Base-by-base conservation (phyloP, 2,888 invertebrate genomes). In the Chymomyza amoena region DNA sequence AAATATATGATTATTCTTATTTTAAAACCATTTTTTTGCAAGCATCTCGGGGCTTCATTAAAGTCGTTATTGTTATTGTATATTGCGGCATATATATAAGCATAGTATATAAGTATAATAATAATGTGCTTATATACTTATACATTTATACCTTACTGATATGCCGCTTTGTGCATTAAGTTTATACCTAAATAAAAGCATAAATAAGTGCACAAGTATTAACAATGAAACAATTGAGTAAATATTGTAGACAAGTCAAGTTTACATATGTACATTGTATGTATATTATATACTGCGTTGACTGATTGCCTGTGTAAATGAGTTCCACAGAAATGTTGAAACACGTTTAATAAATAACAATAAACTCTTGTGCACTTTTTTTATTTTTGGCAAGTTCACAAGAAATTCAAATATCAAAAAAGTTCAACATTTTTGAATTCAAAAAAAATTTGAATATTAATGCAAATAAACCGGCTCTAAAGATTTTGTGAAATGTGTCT, bases 401-500 rank as follows among this genome's bases (percentile, higher is more conserved):
- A 45, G 39, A 45, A 45, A 45, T 45, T 45, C 13, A 13, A 45
- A 45, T 0, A 4, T 13, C 13, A 45, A 45, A 45, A 45, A 45
- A 45, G 39, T 45, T 45, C 39, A 45, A 45, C 39, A 13, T 0
- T 45, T 45, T 45, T 7, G 13, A 39, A 4, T 13, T 10, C 13
- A 25, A 32, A 36, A 63, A 62, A 62, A 45, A 62, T 60, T 63
- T 68, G 36, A 76, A 71, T 77, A 70, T 70, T 75, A 75, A 81
- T 72, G 74, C 76, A 76, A 84, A 76, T 69, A 75, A 87, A 83
- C 85, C 69, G 70, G 82, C 81, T 78, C 64, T 64, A 67, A 64
- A 65, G 65, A 51, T 18, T 54, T 71, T 70, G 66, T 28, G 64
- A 80, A 73, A 65, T 78, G 70, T 78, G 69, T 39, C 64, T 64